Base-by-base conservation (phyloP, 2,113 vertebrate genomes). In the Tiliqua scincoides region DNA sequence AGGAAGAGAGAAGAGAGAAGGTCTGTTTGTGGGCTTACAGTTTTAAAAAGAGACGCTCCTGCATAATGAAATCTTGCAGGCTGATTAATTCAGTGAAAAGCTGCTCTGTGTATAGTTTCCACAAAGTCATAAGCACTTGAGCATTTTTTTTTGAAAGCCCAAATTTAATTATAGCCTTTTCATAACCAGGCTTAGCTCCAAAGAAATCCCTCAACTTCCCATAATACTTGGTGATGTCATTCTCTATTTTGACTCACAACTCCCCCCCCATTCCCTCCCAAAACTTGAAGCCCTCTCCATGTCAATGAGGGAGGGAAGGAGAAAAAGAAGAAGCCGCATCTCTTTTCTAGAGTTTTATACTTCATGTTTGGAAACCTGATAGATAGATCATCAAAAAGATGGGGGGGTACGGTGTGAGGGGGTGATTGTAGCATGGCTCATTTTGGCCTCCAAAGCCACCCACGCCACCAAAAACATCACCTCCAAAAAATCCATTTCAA, bases 91-190 rank as follows among this genome's bases (percentile, higher is more conserved):
- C 96, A 91, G 93, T 94, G 95, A 96, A 97, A 97, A 97, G 97
- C 97, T 94, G 96, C 96, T 96, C 96, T 94, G 85, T 90, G 92
- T 91, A 93, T 93, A 93, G 94, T 96, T 96, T 96, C 96, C 94
- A 95, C 95, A 94, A 97, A 97, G 96, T 96, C 96, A 97, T 96
- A 97, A 97, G 97, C 95, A 97, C 97, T 98, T 97, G 95, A 96
- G 96, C 97, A 97, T 98, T 97, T 98, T 97, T 83, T 59, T 43
- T 48, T n/a, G n/a, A 79, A 80, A 97, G 96, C 94, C 94, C 96
- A 98, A 98, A 98, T 97, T 98, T 98, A 98, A 98, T 98, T 98
- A 98, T 96, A 97, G 96, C 92, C 97, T 97, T 86, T 97, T 96
- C 96, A 97, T 97, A 96, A 98, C 97, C 97, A 96, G 95, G 92